Evolutionary conservation across 2,113 vertebrate species (phyloP), one percentile per base, ranked within the genome.

Genomic region (Phaethon lepturus): DNA sequence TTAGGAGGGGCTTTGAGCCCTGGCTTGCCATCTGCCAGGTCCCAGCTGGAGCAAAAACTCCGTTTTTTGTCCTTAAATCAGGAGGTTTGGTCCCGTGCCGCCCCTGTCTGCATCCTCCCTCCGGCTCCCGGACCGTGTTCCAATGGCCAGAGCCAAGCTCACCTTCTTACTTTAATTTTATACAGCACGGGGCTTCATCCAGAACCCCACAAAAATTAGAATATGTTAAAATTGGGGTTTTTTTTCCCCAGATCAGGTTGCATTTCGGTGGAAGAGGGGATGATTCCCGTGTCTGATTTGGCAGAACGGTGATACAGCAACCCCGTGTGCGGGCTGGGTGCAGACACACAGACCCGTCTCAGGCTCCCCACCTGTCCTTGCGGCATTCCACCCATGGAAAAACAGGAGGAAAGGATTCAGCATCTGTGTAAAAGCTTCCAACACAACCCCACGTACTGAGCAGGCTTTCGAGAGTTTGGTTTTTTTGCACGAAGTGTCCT

Each of bases 191-290:
- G 42, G 20, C 47, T 81, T 63, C 28, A 59, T 59, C n/a, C 58
- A 72, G 47, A 81, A 47, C 52, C 3, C 26, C 24, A 6, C 40
- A 38, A 6, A 38, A 33, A 72, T 7, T 5, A 67, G 52, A 82
- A 24, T 22, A 10, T 55, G 14, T 52, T 64, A 49, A 81, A 75
- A 59, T 4, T 5, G 35, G 7, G 0, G 7, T 0, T 2, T 6
- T 55, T 63, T 23, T 26, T 6, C 44, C 14, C n/a, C 68, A 40
- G 47, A 55, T 13, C 9, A 52, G 7, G 25, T n/a, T 62, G 1
- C 11, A 11, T 62, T 62, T 47, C 17, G 13, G 64, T 29, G 38
- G 59, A 52, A 56, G 67, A 79, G 6, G 29, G 59, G 59, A 28
- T 13, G 44, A 88, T 35, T 73, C 35, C 58, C 24, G 1, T 4